A percentile compares a stretch with the other conserved stretches of the same genome.
Evolutionary conservation across 1,140 invertebrate species (phyloP).

Genomic region (Drosophila asahinai): DNA sequence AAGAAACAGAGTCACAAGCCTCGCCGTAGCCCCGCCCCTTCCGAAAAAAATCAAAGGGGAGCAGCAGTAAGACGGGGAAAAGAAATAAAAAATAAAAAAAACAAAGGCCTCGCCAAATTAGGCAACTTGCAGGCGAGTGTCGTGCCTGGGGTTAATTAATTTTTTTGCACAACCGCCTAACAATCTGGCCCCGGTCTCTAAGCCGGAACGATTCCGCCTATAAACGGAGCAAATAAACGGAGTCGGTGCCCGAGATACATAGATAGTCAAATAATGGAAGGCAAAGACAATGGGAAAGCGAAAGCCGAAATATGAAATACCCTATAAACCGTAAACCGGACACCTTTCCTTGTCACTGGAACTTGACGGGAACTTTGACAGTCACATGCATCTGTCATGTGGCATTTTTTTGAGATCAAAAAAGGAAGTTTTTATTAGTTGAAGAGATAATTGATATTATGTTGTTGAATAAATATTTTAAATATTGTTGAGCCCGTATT

Average conservation of each 20-base stretch:
- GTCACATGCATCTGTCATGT: constrained; percentile 9
- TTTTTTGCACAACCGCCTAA: constrained; percentile 62
- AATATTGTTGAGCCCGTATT: no score
- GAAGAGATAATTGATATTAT: background rate
- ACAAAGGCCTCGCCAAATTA: constrained; percentile 53
- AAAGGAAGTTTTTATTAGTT: background rate
- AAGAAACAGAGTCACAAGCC: constrained; percentile 26
- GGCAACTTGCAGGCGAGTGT: constrained; percentile 49
- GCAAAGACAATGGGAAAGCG: no score
- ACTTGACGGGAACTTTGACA: background rate
- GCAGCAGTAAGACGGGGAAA: constrained; percentile 3
- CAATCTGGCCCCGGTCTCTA: constrained; percentile 65
- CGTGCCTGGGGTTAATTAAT: constrained; percentile 75
- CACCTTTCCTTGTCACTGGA: background rate
- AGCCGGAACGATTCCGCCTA: constrained; percentile 46
- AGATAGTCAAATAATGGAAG: constrained; percentile 11
- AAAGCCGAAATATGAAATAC: constrained; percentile 7
- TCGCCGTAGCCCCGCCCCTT: constrained; percentile 40
- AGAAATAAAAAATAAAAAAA: constrained; percentile 7
- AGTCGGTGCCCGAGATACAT: constrained; percentile 19
- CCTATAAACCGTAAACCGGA: background rate
- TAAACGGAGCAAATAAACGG: constrained; percentile 57
- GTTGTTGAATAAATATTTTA: no score
- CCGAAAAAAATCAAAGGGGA: constrained; percentile 15
- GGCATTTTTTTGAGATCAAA: background rate